Percentiles rank a stretch among this genome's conserved stretches.
phyloP scores from a whole-genome alignment of 2,888 invertebrate genomes.

The Lycophotia porphyrea region DNA sequence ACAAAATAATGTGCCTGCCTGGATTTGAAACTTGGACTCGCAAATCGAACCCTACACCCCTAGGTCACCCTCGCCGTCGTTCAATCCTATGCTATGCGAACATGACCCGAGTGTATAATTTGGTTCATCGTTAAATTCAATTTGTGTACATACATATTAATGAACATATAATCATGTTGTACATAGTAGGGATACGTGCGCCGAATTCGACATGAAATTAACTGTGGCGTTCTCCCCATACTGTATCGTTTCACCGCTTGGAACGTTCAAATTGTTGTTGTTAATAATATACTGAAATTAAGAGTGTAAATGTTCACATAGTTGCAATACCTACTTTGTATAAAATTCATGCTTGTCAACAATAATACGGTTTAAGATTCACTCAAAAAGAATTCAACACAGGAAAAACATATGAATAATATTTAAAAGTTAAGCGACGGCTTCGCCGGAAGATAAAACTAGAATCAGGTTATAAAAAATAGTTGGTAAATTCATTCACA shows the following conservation, averaged over 20 bases:
- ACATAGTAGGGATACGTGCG: slow-evolving; percentile 20
- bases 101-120: slow-evolving; percentile 5
- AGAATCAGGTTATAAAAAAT: neutral
- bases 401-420: neutral
- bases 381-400: neutral
- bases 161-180: slow-evolving; percentile 6
- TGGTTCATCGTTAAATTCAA: slow-evolving; percentile 34
- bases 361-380: neutral
- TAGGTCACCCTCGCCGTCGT: neutral
- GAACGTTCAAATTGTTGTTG: slow-evolving; percentile 19
- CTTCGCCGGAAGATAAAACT: neutral
- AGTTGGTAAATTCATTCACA: neutral
- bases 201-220: slow-evolving; percentile 38
- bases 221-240: neutral
- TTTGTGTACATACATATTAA: slow-evolving; percentile 4
- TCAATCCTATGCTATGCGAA: neutral
- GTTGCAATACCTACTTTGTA: neutral
- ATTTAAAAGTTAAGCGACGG: neutral
- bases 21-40: neutral
- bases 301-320: neutral
- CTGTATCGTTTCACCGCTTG: slow-evolving; percentile 5
- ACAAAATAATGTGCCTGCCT: neutral
- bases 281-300: slow-evolving; percentile 1
- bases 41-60: neutral
- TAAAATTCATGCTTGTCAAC: neutral